phyloP scores from a whole-genome alignment of 1,140 invertebrate species.

The Aphelenchoides besseyi region DNA sequence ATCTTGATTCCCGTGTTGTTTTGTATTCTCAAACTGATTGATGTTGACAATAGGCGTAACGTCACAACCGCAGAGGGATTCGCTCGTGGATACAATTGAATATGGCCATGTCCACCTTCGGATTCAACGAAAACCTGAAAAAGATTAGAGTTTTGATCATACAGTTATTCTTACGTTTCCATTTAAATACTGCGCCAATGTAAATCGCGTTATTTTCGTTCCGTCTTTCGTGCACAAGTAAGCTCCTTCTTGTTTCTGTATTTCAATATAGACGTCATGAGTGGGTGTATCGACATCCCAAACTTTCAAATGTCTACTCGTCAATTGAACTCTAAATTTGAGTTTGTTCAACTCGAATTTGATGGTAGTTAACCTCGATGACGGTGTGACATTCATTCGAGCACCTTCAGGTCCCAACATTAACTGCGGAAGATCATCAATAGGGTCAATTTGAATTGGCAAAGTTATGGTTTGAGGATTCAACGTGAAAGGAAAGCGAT shows the following conservation, averaged over 20 bases:
- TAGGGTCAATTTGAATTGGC: conserved; percentile 42
- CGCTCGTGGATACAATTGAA: conserved; percentile 32
- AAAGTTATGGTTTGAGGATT: conserved; percentile 9
- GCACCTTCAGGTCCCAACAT: conserved; percentile 30
- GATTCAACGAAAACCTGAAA: conserved; percentile 46
- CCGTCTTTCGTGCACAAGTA: conserved; percentile 27
- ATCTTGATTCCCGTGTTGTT: conserved; percentile 49
- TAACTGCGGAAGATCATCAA: conserved; percentile 50
- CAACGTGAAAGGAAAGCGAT: not conserved
- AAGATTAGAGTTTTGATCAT: conserved; percentile 30
- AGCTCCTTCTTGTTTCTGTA: conserved; percentile 23
- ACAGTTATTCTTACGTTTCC: conserved; percentile 32
- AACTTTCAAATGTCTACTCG: conserved; percentile 35
- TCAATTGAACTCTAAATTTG: conserved; percentile 29
- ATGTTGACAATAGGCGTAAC: conserved; percentile 33
- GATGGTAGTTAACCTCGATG: conserved; percentile 31
- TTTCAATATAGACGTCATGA: conserved; percentile 39
- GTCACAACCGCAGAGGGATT: conserved; percentile 20
- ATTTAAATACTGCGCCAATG: conserved; percentile 47
- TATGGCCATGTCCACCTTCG: conserved; percentile 29
- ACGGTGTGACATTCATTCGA: conserved; percentile 36
- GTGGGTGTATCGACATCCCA: conserved; percentile 49
- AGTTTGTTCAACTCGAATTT: not conserved
- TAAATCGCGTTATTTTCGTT: conserved; percentile 36
- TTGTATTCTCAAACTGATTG: conserved; percentile 42